Evolutionary conservation across 1,140 invertebrate genomes (phyloP).

Genomic region (Triops cancriformis): DNA sequence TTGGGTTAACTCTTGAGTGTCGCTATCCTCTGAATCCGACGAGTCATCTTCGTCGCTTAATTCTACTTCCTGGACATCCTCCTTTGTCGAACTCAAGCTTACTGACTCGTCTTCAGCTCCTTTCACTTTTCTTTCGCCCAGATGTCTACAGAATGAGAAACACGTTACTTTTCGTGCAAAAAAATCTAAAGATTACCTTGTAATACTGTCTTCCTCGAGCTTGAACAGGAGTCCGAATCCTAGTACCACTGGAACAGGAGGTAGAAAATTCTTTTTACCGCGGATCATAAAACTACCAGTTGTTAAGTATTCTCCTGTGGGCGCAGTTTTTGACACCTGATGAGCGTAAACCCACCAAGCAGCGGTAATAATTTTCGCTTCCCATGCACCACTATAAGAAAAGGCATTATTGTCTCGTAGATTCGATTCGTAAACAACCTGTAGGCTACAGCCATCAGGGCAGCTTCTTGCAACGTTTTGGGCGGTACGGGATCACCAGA

Average conservation of each 20-base stretch:
- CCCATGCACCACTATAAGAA: constrained; percentile 76
- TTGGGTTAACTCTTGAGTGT: constrained; percentile 32
- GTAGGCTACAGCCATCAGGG: constrained; percentile 92
- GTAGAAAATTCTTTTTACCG: constrained; percentile 95
- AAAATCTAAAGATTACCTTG: constrained; percentile 31
- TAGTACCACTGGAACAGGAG: constrained; percentile 80
- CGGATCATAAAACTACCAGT: constrained; percentile 97
- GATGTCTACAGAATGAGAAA: constrained; percentile 32
- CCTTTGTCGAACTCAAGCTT: neutral
- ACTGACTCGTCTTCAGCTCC: constrained; percentile 36
- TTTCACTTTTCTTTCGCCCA: constrained; percentile 40
- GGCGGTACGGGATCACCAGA: constrained; percentile 63
- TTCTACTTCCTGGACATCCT: constrained; percentile 31
- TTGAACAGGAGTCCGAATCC: constrained; percentile 90
- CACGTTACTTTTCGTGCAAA: neutral
- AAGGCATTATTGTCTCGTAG: neutral
- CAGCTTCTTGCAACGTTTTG: constrained; percentile 92
- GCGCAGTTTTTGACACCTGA: constrained; percentile 96
- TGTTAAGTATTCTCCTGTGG: constrained; percentile 53
- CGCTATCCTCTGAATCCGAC: constrained; percentile 36
- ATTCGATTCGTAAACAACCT: constrained; percentile 46
- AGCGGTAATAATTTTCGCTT: constrained; percentile 86
- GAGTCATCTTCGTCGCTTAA: constrained; percentile 39
- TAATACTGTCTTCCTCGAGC: constrained; percentile 51
- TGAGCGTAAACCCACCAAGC: constrained; percentile 95